phyloP scores from a whole-genome alignment of 2,113 vertebrate species.

The Neolamprologus kungweensis region DNA sequence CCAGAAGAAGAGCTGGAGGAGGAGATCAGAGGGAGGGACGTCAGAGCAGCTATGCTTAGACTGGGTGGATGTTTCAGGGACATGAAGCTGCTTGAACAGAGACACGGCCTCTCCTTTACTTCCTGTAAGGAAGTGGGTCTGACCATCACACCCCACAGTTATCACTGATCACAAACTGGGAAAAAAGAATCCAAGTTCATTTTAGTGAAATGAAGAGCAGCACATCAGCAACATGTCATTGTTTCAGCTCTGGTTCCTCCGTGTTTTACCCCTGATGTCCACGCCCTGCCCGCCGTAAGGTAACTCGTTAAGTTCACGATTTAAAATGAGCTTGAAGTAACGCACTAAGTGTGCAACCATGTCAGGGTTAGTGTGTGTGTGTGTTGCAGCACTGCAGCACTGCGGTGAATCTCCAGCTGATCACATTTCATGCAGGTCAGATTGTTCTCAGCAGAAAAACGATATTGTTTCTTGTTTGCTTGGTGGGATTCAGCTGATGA shows the following conservation, averaged over 20 bases:
- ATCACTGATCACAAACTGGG: not conserved
- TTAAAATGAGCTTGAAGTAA: not conserved
- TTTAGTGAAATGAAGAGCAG: not conserved
- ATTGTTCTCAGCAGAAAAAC: not conserved
- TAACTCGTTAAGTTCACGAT: not conserved
- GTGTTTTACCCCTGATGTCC: accelerated
- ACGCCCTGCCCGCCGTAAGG: not conserved
- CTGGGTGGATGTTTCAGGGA: not conserved
- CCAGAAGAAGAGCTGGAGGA: not conserved
- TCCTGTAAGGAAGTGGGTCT: not conserved
- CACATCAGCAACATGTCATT: not conserved
- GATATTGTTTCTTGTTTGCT: not conserved
- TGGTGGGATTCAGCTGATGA: not conserved
- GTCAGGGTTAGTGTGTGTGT: not conserved
- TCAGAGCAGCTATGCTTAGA: not conserved
- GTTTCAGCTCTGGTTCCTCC: not conserved
- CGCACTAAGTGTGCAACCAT: accelerated
- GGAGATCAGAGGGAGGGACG: not conserved
- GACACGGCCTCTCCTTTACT: not conserved
- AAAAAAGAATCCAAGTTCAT: not conserved
- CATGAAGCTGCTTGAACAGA: not conserved
- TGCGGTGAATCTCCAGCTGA: slow-evolving; percentile 1
- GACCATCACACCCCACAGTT: not conserved
- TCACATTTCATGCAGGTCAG: not conserved
- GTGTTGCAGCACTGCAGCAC: not conserved